Base-by-base conservation (phyloP, 1,140 invertebrate species). In the Spodoptera frugiperda region DNA sequence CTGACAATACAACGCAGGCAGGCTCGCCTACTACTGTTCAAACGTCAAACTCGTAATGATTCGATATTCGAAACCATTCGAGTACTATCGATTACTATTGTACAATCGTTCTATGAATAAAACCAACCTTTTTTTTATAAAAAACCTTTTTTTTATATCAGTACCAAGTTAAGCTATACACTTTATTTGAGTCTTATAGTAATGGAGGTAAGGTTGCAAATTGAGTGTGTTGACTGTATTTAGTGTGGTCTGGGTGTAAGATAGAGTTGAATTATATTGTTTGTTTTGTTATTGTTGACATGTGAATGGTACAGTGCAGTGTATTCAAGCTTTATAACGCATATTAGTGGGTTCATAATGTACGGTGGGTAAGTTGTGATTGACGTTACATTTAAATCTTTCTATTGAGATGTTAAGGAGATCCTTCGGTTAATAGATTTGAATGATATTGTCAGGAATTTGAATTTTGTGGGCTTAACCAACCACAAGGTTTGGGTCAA, bases 1-100 rank as follows among this genome's bases (percentile, higher is more conserved):
- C 25, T 25, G 25, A 4, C 19, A 63, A 10, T 44, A 44, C 44
- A 63, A 63, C 33, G 10, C 59, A 17, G 15, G 59, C 33, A 19
- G n/a, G 44, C 59, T 39, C 59, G 33, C 33, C 44, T 15, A 4
- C 44, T 19, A 75, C 33, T 75, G 65, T 59, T 75, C 54, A 75
- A 54, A 75, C 59, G 72, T 75, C 72, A 75, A 74, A 74, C 8
- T 39, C 6, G 33, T 51, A 74, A 51, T 46, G 44, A 53, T 54
- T 39, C 48, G 57, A 54, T 39, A 75, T 75, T 65, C 25, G 59
- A 75, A 75, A 75, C 59, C 72, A 25, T 54, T 75, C 59, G 17
- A 75, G 46, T 75, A 46, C 57, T 75, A 75, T 75, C 72, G 17
- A 75, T 75, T 65, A 75, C 72, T 75, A 65, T 75, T 75, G 46